Conservation (phyloP, 53 echinoderm and acorn worm species). For the Antedon mediterranea region DNA sequence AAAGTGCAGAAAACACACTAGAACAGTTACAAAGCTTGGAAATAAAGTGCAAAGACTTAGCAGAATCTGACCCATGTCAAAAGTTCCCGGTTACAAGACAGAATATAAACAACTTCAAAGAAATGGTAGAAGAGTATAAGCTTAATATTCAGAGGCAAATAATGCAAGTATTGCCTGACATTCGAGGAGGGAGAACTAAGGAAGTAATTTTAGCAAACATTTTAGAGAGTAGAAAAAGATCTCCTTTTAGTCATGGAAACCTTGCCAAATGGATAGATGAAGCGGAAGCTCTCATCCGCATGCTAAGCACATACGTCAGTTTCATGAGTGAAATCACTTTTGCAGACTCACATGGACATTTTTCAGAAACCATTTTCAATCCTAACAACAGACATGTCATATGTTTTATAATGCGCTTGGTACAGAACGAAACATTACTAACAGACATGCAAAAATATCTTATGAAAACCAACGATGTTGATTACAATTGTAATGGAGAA, state of each 20-base stretch:
- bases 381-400: constrained; percentile 3
- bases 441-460: constrained; percentile 1
- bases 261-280: constrained; percentile 12
- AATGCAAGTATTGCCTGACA: constrained; percentile 1
- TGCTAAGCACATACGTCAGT: too few species aligned
- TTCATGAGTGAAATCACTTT: too few species aligned
- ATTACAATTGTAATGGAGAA: background rate
- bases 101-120: constrained; percentile 12
- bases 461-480: background rate
- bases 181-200: constrained; percentile 21
- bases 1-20: constrained; percentile 15
- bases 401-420: constrained; percentile 4
- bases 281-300: too few species aligned
- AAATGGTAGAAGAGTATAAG: constrained; percentile 8
- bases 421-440: background rate
- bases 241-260: constrained; percentile 11
- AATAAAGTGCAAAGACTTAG: constrained; percentile 24
- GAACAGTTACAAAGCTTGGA: constrained; percentile 16
- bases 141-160: constrained; percentile 14
- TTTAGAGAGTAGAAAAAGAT: background rate
- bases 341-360: constrained; percentile 5
- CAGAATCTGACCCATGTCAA: background rate
- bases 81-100: constrained; percentile 19
- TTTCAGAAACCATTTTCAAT: constrained; percentile 7
- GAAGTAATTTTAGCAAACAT: constrained; percentile 15